Percentiles rank a stretch among this genome's conserved stretches.
phyloP scores from a whole-genome alignment of 2,113 vertebrate genomes.

The Balaenoptera acutorostrata region DNA sequence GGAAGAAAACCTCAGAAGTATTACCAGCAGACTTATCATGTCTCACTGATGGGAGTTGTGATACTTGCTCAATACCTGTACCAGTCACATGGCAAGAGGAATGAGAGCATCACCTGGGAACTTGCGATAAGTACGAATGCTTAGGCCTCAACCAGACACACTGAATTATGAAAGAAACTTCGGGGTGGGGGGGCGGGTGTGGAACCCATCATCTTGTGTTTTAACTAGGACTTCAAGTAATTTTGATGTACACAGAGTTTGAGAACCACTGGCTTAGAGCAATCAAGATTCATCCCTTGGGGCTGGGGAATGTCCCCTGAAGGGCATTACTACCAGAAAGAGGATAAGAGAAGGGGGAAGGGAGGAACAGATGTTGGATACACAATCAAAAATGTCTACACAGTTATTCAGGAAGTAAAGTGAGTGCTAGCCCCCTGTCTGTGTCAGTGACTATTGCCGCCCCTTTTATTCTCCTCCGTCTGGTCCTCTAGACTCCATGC shows the following conservation, averaged over 20 bases:
- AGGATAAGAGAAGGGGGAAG: not conserved
- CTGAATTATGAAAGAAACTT: not conserved
- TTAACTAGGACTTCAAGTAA: not conserved
- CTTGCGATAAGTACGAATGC: not conserved
- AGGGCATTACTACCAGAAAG: not conserved
- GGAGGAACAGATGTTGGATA: not conserved
- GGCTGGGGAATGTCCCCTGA: not conserved
- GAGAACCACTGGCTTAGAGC: not conserved
- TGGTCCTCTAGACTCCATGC: not conserved
- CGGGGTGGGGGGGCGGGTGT: rapidly evolving
- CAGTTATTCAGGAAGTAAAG: not conserved
- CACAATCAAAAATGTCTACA: not conserved
- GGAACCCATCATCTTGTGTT: not conserved
- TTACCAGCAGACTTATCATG: not conserved
- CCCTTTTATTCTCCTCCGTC: not conserved
- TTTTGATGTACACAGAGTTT: not conserved
- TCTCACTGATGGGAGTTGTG: not conserved
- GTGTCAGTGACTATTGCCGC: not conserved
- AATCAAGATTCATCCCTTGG: not conserved
- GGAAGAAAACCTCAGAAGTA: not conserved
- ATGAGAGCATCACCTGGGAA: not conserved
- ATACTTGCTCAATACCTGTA: not conserved
- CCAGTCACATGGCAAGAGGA: not conserved
- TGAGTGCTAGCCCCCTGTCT: not conserved
- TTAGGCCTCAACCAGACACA: not conserved